Evolutionary conservation across 2,888 invertebrate genomes (phyloP), one percentile per base, ranked within the genome.

Genomic region (Rhaphigaster nebulosa): DNA sequence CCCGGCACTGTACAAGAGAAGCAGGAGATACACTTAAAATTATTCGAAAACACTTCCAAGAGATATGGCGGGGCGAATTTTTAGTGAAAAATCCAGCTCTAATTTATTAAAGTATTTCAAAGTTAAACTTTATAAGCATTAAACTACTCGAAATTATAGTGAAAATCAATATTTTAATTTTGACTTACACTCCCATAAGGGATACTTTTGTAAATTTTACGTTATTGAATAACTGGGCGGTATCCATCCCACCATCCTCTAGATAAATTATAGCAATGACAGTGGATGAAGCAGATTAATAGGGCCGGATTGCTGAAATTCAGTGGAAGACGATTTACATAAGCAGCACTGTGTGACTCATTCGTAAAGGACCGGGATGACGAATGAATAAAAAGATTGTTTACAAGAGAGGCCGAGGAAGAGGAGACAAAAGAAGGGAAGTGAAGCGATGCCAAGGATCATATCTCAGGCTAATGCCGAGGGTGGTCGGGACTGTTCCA

Each of bases 361-460:
- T 84, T 84, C 45, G 45, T 45, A 15, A 45, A 84, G 84, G 45
- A 50, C 0, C 84, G 26, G 45, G 41, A n/a, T 84, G 84, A 84
- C 84, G 84, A 84, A 84, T 84, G 84, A 84, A 84, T 84, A 84
- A 84, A 84, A 84, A 84, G 84, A 84, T 84, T 84, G 84, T 84
- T 84, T 84, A 84, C 84, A 84, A 84, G 84, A 84, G 84, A 80
- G 80, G 26, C 6, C 41, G 80, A 80, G 80, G 80, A 84, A 84
- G 84, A 84, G 84, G 84, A 84, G 84, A 84, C 84, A 84, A 84
- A 84, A 6, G 84, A 45, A 84, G 84, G 84, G 84, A 84, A 84
- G 84, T n/a, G 45, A 84, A 18, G 84, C 84, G 84, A 84, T 84
- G 45, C 84, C 45, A 18, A 84, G 84, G 84, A 84, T 84, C 84